phyloP scores from a whole-genome alignment of 2,888 invertebrate species.

The Xestia ashworthii region DNA sequence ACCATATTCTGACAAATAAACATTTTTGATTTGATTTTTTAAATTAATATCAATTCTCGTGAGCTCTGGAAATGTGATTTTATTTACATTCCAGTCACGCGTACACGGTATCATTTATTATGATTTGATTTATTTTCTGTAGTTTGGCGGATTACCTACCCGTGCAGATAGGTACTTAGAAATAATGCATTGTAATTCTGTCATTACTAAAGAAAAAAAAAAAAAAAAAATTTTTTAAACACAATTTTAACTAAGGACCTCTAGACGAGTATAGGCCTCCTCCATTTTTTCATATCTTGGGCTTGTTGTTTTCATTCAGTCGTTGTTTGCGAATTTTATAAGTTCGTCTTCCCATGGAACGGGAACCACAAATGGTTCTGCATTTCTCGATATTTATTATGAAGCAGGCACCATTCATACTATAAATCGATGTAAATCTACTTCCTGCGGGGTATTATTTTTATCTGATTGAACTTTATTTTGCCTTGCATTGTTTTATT shows the following conservation, averaged over 20 bases:
- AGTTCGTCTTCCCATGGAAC: too few species aligned
- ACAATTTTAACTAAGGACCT: too few species aligned
- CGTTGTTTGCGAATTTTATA: too few species aligned
- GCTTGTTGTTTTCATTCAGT: too few species aligned
- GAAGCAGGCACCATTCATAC: background rate
- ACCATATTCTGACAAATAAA: too few species aligned
- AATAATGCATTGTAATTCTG: background rate
- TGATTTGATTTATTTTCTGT: background rate
- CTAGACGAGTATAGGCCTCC: too few species aligned
- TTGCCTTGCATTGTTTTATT: constrained; percentile 30
- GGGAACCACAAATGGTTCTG: background rate
- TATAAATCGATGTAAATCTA: constrained; percentile 26
- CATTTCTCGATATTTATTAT: background rate
- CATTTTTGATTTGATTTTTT: too few species aligned
- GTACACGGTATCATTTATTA: background rate
- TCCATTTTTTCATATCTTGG: too few species aligned
- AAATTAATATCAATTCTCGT: background rate
- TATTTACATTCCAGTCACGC: background rate
- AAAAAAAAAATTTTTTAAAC: too few species aligned
- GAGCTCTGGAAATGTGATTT: background rate
- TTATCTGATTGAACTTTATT: constrained; percentile 26
- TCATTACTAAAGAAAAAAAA: background rate
- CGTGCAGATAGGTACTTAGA: background rate
- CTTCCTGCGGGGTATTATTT: background rate
- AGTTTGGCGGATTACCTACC: background rate